A percentile compares a stretch with the other conserved stretches of the same genome.
Conservation (phyloP, 1,140 invertebrate species). For the Halyomorpha halys region DNA sequence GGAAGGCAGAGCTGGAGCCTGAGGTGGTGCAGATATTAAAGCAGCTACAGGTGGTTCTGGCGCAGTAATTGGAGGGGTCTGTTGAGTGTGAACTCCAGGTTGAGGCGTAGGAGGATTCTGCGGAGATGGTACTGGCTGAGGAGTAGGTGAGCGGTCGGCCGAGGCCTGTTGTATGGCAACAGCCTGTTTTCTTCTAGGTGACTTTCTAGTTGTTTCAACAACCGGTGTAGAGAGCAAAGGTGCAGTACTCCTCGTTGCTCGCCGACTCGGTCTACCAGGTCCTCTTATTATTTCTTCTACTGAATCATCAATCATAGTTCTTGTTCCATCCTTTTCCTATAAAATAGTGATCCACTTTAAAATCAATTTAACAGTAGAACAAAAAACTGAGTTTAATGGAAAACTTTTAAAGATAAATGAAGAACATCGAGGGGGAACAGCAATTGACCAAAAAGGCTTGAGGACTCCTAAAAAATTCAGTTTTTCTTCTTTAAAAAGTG, state of each 20-base stretch:
- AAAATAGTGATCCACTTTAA: not conserved
- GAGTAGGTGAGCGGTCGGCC: conserved; percentile 1
- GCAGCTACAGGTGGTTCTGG: conserved; percentile 3
- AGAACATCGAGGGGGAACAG: too few relatives aligned
- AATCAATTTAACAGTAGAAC: too few relatives aligned
- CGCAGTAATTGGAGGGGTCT: not conserved
- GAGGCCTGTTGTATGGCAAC: not conserved
- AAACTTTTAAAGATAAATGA: too few relatives aligned
- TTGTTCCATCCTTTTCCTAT: conserved; percentile 58
- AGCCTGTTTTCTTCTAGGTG: conserved; percentile 28
- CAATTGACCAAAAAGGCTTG: too few relatives aligned
- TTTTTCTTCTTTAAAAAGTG: too few relatives aligned
- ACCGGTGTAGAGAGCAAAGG: conserved; percentile 4
- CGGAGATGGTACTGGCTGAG: conserved; percentile 36
- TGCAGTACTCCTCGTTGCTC: conserved; percentile 31
- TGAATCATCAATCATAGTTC: conserved; percentile 68
- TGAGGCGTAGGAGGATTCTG: conserved; percentile 25
- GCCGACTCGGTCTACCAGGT: conserved; percentile 32
- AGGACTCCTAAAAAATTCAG: too few relatives aligned
- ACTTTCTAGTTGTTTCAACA: conserved; percentile 27
- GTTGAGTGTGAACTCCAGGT: not conserved
- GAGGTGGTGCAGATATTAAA: not conserved
- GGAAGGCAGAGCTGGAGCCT: conserved; percentile 11
- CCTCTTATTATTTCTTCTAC: conserved; percentile 54
- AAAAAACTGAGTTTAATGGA: too few relatives aligned